Evolutionary conservation across 64 coral and sea anemone species (phyloP).

Genomic region (Exaiptasia diaphana): DNA sequence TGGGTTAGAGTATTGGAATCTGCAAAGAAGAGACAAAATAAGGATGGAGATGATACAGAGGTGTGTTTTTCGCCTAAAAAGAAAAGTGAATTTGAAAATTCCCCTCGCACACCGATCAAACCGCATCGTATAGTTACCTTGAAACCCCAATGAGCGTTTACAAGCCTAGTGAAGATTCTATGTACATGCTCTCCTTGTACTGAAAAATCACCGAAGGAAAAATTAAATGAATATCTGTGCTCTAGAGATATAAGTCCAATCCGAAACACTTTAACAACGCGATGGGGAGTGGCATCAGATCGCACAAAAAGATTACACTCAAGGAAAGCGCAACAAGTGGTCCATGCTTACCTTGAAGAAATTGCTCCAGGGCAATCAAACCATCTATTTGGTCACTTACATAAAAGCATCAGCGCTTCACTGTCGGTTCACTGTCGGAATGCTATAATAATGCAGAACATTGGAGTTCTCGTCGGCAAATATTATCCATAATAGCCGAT

Average conservation of each 20-base stretch:
- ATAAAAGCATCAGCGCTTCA: not conserved
- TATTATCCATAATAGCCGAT: too few species aligned
- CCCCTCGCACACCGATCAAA: too few species aligned
- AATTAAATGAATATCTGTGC: constrained; percentile 5
- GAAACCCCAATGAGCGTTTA: not conserved
- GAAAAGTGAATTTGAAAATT: too few species aligned
- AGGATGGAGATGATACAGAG: too few species aligned
- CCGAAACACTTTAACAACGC: constrained; percentile 13
- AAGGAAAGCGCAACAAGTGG: constrained; percentile 53
- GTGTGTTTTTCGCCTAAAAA: too few species aligned
- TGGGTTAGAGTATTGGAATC: too few species aligned
- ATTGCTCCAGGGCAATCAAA: constrained; percentile 28
- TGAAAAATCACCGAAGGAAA: not conserved
- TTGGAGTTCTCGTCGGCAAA: not conserved
- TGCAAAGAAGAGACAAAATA: too few species aligned
- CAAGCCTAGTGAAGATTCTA: not conserved
- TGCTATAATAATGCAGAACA: not conserved
- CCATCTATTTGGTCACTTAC: not conserved
- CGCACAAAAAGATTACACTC: constrained; percentile 47
- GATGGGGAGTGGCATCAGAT: constrained; percentile 33
- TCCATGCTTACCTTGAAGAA: constrained; percentile 44
- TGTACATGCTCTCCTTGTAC: not conserved
- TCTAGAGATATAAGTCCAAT: constrained; percentile 57
- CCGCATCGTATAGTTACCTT: too few species aligned
- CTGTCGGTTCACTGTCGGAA: not conserved